Percentiles rank a stretch among this genome's conserved stretches.
phyloP scores from a whole-genome alignment of 2,797 vertebrate genomes.

The Gallinago stenura region DNA sequence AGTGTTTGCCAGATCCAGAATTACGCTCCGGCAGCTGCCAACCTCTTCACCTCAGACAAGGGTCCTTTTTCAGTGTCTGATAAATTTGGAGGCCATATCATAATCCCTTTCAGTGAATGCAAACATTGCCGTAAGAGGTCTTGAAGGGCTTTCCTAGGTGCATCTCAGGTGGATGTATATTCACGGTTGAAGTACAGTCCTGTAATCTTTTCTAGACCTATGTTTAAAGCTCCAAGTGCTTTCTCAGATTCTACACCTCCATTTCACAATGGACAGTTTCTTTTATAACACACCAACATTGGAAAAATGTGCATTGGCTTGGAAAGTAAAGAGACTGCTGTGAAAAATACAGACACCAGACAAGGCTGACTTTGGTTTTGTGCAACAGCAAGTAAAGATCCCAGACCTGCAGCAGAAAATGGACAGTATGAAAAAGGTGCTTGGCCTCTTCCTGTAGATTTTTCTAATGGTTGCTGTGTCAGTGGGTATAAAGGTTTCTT shows the following conservation, averaged over 20 bases:
- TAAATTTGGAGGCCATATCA: background rate
- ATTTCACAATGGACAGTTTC: background rate
- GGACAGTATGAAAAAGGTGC: background rate
- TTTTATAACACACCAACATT: background rate
- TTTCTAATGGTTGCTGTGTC: background rate
- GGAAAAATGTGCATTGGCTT: background rate
- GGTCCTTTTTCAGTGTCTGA: background rate
- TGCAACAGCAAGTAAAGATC: background rate
- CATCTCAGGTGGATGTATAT: background rate
- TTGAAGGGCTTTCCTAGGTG: background rate
- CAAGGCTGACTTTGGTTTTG: background rate
- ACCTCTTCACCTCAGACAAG: background rate
- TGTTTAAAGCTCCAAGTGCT: background rate
- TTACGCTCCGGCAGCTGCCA: background rate
- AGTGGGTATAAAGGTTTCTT: background rate
- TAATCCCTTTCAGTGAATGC: background rate
- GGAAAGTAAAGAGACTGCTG: background rate
- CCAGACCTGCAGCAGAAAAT: background rate
- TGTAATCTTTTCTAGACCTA: background rate
- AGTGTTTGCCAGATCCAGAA: background rate
- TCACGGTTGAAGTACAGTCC: background rate
- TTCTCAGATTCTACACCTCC: background rate
- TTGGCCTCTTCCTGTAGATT: background rate
- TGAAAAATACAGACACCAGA: background rate
- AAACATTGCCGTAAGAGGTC: background rate